A percentile compares a stretch with the other conserved stretches of the same genome.
Conservation (phyloP, 2,797 vertebrate species). For the Mus minutoides region DNA sequence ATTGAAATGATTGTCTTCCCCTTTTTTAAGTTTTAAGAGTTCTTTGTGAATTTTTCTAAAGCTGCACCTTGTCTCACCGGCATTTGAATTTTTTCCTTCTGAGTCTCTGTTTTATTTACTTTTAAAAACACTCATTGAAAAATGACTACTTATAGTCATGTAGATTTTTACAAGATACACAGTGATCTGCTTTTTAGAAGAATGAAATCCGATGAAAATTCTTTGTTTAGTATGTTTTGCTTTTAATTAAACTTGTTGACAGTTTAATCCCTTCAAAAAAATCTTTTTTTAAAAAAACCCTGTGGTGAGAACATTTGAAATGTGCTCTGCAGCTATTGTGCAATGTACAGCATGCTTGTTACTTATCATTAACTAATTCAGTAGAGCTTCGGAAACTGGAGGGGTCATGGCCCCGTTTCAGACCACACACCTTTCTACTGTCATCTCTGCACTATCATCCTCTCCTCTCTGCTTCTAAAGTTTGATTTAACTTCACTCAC, state of each 20-base stretch:
- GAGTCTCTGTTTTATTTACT: background rate
- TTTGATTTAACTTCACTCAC: background rate
- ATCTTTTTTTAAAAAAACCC: background rate
- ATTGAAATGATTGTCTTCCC: background rate
- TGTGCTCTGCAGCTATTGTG: background rate
- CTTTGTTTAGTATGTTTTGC: background rate
- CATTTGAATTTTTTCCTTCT: background rate
- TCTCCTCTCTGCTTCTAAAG: background rate
- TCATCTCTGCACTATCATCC: background rate
- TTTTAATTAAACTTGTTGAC: background rate
- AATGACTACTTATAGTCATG: background rate
- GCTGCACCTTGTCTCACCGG: background rate
- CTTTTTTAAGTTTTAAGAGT: background rate
- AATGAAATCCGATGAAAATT: background rate
- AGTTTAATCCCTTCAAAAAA: background rate
- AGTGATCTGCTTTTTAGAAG: background rate
- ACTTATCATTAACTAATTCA: background rate
- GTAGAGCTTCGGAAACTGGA: background rate
- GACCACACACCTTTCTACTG: background rate
- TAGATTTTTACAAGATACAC: background rate
- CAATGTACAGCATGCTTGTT: background rate
- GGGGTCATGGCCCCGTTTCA: background rate
- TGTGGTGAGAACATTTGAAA: background rate
- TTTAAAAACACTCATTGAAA: background rate
- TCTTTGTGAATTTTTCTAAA: background rate